Percentiles rank a stretch among this genome's conserved stretches.
phyloP scores from a whole-genome alignment of 2,113 vertebrate species.

The Smithornis capensis region DNA sequence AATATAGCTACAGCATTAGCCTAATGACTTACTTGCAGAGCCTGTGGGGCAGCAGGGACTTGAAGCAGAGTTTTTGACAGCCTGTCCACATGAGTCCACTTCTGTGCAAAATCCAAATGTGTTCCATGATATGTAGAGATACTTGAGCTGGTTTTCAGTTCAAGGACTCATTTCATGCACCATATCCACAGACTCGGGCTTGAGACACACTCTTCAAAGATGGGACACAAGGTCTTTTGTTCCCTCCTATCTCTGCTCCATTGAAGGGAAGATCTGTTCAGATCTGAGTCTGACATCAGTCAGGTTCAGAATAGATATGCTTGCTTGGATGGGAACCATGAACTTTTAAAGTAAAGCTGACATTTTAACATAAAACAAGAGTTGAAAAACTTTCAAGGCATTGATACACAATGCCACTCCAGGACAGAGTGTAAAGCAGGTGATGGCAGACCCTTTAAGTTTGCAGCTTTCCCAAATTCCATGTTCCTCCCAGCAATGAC shows the following conservation, averaged over 20 bases:
- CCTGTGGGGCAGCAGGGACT: not conserved
- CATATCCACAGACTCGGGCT: not conserved
- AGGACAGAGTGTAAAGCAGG: not conserved
- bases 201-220: not conserved
- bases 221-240: fast-evolving
- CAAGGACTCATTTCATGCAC: not conserved
- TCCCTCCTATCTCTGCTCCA: not conserved
- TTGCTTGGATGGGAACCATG: not conserved
- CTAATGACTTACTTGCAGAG: not conserved
- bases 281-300: not conserved
- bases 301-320: not conserved
- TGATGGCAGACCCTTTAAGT: not conserved
- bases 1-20: not conserved
- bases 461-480: not conserved
- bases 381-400: not conserved
- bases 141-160: not conserved
- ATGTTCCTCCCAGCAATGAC: not conserved
- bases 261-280: not conserved
- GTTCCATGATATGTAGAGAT: not conserved
- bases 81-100: not conserved
- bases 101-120: not conserved
- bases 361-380: not conserved
- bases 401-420: not conserved
- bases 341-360: not conserved
- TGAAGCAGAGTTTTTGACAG: not conserved